phyloP scores from a whole-genome alignment of 2,797 vertebrate species.

The Paramormyrops hopkinsi region DNA sequence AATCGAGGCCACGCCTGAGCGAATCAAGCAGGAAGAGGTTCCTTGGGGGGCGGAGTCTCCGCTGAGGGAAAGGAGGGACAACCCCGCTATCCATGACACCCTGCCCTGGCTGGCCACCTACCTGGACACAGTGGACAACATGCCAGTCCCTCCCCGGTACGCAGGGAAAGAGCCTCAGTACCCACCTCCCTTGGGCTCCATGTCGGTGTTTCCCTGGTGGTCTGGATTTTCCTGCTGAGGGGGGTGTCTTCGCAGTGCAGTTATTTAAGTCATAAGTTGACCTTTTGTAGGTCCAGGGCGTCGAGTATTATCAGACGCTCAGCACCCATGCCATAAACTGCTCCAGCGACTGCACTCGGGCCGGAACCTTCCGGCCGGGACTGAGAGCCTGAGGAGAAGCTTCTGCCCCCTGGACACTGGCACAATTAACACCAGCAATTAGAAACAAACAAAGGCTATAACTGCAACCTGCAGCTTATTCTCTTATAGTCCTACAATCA shows the following conservation, averaged over 20 bases:
- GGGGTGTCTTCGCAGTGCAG: not conserved
- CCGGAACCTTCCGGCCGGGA: not conserved
- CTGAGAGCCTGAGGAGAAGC: not conserved
- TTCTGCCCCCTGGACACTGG: not conserved
- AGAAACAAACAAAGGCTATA: not conserved
- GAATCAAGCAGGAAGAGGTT: slow-evolving; percentile 81
- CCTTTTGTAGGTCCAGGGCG: not conserved
- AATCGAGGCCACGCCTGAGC: slow-evolving; percentile 80
- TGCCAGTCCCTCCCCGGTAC: slow-evolving; percentile 62
- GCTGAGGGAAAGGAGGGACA: slow-evolving; percentile 65
- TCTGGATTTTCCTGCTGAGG: not conserved
- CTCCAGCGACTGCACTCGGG: not conserved
- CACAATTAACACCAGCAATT: not conserved
- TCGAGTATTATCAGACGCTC: not conserved
- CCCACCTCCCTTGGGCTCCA: not conserved
- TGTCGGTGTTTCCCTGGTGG: not conserved
- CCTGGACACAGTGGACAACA: slow-evolving; percentile 73
- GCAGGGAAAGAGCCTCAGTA: not conserved
- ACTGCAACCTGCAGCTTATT: not conserved
- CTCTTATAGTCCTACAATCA: not conserved
- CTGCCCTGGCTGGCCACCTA: slow-evolving; percentile 80
- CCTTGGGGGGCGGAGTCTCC: slow-evolving; percentile 59
- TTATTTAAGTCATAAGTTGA: not conserved
- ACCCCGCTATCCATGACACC: slow-evolving; percentile 60
- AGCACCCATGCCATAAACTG: not conserved